Base-by-base conservation (phyloP, 1,140 invertebrate genomes). In the Cydia amplana region DNA sequence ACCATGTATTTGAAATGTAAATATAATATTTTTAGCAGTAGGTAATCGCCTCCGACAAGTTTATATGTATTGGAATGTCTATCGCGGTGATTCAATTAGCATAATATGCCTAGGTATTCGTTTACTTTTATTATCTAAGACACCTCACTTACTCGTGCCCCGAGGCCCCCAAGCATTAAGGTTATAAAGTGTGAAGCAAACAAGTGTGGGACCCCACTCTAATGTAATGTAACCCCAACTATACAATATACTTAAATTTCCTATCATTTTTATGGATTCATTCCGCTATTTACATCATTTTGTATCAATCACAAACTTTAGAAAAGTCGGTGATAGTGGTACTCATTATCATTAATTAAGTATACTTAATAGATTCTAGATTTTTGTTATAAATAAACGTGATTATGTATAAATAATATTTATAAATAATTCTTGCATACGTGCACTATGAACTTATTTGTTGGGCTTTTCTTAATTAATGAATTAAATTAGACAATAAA, bases 271-370 rank as follows among this genome's bases (percentile, higher is more conserved):
- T 43, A 70, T 18, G 65, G 25, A 36, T 70, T 70, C 65, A 16
- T 70, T 70, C 32, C 36, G 65, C 65, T 40, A 36, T 32, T 36
- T n/a, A 70, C 65, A 40, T 70, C 65, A 70, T 4, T 70, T 70
- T 70, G 65, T 70, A 70, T 70, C 32, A 70, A 40, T 70, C 18
- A 70, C n/a, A n/a, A 70, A 70, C 32, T 20, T 70, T 10, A 36
- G 12, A 70, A 70, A 70, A 40, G 65, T 16, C 28, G 65, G 32
- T 70, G 65, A 5, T 70, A 43, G 18, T 23, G 16, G 55, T 60
- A 60, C n/a, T 23, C 18, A n/a, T 64, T 64, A 64, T 20, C 2
- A 60, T 60, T 60, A 20, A 60, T 60, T 60, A 60, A 46, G 43
- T 46, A 46, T 4, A 40, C 36, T 40, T 10, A 36, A 36, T 36